Base-by-base conservation (phyloP, 2,888 invertebrate genomes). In the Laothoe populi region DNA sequence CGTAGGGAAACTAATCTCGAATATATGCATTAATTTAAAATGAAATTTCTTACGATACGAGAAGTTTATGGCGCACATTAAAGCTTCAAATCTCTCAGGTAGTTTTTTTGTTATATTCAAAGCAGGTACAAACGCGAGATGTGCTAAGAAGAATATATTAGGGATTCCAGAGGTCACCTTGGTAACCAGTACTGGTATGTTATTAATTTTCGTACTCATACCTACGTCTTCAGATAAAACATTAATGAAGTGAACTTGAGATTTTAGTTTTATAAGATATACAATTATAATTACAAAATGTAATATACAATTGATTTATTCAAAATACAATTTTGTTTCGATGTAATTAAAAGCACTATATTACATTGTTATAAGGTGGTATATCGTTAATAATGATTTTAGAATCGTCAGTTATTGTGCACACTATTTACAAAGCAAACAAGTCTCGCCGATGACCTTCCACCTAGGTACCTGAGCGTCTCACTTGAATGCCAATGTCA, bases 401-500 rank as follows among this genome's bases (percentile, higher is more conserved):
- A n/a, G 4, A 16, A 26, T 21, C 42, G 49, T 60, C 48, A 40
- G 48, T 49, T 61, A n/a, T 42, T 11, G 42, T 42, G 26, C 21
- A 31, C 24, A 53, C 2, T 38, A 75, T 83, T 81, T 78, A 77
- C 69, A 78, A 78, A 77, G 73, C 73, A 73, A 77, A 78, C 77
- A 69, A 71, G 77, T 82, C 83, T 77, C 70, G 77, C 70, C 73
- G 75, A 76, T 82, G 84, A 81, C 86, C 86, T 86, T 85, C 83
- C 78, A 72, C 79, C 83, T 82, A 82, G 75, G 79, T 84, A 83
- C 77, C 80, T 73, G 71, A 78, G 72, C 82, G 88, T 84, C 83
- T 84, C 83, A 87, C 80, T 82, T 88, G 87, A 89, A 87, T 88
- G 87, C 83, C 88, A 88, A 87, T 87, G 83, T 79, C 82, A 82